Evolutionary conservation across 2,113 vertebrate genomes (phyloP), one percentile per base, ranked within the genome.

Genomic region (Asarcornis scutulata): DNA sequence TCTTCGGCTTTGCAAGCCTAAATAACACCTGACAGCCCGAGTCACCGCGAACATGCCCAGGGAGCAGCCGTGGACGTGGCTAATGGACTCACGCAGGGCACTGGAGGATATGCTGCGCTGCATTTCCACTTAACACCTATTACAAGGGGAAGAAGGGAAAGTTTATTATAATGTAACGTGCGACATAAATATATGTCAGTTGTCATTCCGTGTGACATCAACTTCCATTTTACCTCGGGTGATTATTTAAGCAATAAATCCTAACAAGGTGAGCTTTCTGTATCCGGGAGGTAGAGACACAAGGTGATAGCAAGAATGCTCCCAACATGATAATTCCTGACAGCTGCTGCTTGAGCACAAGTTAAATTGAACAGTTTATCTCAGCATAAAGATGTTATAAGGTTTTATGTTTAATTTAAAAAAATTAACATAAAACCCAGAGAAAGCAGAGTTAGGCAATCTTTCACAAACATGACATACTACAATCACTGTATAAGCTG

Each of bases 351-450:
- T 98, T 97, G 97, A 98, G 97, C 93, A 92, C 95, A 98, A 98
- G 97, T 98, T 97, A 98, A 98, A 98, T 97, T 98, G 97, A 98
- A 97, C 97, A 97, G 97, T 98, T 98, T 98, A 98, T 98, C 98
- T 97, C 97, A 96, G 97, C 97, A 97, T 97, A 97, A 98, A 98
- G 97, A 98, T 98, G 97, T 97, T 98, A 97, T 96, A 98, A 98
- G 97, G 97, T 97, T 98, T 98, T 98, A 98, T 95, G 97, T 97
- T 98, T 98, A 98, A 98, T 98, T 98, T 98, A 96, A 97, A 97
- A 97, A 98, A 98, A 98, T 98, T 98, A 98, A 98, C 97, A 98
- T 98, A 98, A 98, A 98, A 98, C 94, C 97, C 96, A 97, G 96
- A 97, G 97, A 98, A 98, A 98, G 97, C 95, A 95, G 95, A 97